These are phyloP conservation scores for Medauroidea extradentata DNA, from an alignment of 1,140 invertebrate species.

Conservation along the genomic window DNA sequence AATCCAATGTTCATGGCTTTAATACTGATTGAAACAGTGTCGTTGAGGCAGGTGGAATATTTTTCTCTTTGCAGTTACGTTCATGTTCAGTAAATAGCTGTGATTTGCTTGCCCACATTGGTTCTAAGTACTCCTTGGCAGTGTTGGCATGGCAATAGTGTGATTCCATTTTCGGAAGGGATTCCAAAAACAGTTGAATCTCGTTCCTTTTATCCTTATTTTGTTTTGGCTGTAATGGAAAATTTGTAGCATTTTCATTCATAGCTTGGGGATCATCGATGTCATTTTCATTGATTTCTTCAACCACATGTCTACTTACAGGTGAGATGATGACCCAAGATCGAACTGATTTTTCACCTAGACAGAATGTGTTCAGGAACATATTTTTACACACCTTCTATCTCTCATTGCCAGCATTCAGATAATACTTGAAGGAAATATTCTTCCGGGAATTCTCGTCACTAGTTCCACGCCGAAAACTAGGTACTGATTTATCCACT, in stretches of 20 bases:
- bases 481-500: conserved; percentile 14
- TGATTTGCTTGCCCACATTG: conserved; percentile 9
- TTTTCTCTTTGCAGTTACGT: conserved; percentile 5
- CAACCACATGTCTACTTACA: neutral
- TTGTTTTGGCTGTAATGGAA: neutral
- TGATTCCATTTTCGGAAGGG: neutral
- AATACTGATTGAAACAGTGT: neutral
- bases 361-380: conserved; percentile 14
- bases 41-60: conserved; percentile 1
- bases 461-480: conserved; percentile 7
- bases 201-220: conserved; percentile 4
- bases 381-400: conserved; percentile 11
- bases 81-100: conserved; percentile 3
- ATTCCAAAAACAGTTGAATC: conserved; percentile 1
- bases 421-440: conserved; percentile 11
- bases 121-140: conserved; percentile 6
- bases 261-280: neutral
- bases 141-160: conserved; percentile 3
- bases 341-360: conserved; percentile 14
- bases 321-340: conserved; percentile 6
- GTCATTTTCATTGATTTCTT: neutral
- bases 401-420: conserved; percentile 10
- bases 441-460: conserved; percentile 11
- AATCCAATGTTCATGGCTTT: conserved; percentile 7
- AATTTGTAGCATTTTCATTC: neutral